These are phyloP conservation scores for Hydrozoanthus gracilis DNA, from an alignment of 92 coral and sea anemone species.

Conservation along the genomic window DNA sequence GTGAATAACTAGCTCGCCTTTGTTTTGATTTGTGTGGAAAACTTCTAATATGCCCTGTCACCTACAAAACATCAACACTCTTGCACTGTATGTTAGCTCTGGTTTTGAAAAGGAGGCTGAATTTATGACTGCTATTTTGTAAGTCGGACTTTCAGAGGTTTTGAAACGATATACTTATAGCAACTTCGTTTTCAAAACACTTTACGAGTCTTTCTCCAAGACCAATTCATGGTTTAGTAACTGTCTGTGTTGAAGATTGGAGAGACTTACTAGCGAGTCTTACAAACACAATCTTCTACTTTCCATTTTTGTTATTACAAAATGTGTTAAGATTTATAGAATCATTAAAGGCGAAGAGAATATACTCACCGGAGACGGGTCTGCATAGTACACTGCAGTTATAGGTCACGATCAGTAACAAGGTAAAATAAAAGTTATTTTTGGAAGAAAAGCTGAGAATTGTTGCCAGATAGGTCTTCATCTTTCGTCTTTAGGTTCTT, in stretches of 20 bases:
- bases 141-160: too few relatives aligned
- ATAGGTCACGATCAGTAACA: background rate
- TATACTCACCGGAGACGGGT: constrained; percentile 16
- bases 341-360: background rate
- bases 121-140: too few relatives aligned
- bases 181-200: background rate
- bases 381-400: constrained; percentile 15
- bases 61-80: background rate
- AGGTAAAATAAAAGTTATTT: background rate
- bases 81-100: background rate
- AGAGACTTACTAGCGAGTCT: too few relatives aligned
- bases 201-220: background rate
- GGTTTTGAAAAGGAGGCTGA: too few relatives aligned
- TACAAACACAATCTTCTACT: background rate
- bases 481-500: background rate
- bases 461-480: background rate
- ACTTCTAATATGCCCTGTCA: background rate
- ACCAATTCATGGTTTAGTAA: background rate
- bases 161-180: too few relatives aligned
- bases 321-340: background rate
- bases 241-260: background rate
- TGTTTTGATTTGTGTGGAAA: background rate
- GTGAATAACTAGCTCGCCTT: background rate
- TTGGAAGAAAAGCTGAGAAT: background rate
- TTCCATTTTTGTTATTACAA: background rate